Evolutionary conservation across 2,888 invertebrate genomes (phyloP), one percentile per base, ranked within the genome.

Genomic region (Thera britannica): DNA sequence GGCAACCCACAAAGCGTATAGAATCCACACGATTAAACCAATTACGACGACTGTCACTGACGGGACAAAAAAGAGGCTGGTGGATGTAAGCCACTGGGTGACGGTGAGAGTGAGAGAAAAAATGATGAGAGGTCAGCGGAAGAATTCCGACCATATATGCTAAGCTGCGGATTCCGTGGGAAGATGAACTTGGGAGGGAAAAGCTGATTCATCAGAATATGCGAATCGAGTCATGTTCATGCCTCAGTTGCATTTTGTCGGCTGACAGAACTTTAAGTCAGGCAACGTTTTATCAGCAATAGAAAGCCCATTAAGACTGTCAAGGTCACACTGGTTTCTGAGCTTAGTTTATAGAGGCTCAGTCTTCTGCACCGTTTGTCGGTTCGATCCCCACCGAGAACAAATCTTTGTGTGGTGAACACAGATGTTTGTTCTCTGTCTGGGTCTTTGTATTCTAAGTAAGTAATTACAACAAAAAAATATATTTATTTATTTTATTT

Each of bases 31-130:
- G 79, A 84, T 84, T 86, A 85, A 82, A 79, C 85, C 85, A 88
- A 88, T 88, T 88, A 88, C 82, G 80, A 78, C 79, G 75, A 72
- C 72, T 70, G 72, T 72, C 75, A 70, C 66, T 76, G 71, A 69
- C 72, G 71, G 64, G 66, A 68, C 77, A 85, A 86, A 85, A 86
- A 86, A 67, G 72, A 75, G 77, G 73, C 78, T 76, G 81, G 77
- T 75, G 69, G 72, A 86, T 83, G 83, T 86, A 79, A 83, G 83
- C 79, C 83, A 86, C 77, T 81, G 77, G 83, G 81, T 72, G 70
- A 67, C 72, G 73, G 78, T 75, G 77, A 80, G 77, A 79, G 79
- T 78, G 74, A 72, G 54, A 70, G 75, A 79, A 79, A 80, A 81
- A 82, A 76, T 75, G 72, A 57, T 63, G 74, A 80, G 71, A 71